Evolutionary conservation across 2,797 vertebrate genomes (phyloP).

Genomic region (Esox lucius): DNA sequence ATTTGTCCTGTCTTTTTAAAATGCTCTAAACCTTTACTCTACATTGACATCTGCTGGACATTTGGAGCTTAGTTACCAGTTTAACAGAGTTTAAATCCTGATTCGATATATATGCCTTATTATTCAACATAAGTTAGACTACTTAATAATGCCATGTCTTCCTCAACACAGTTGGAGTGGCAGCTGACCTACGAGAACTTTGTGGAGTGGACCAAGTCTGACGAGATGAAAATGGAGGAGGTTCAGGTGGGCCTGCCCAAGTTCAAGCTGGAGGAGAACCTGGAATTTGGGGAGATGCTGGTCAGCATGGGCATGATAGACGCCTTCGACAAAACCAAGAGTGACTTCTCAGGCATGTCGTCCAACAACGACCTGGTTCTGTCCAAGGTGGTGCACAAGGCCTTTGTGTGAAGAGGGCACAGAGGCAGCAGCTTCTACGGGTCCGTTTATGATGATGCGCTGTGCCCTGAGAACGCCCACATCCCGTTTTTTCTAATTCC

Average conservation of each 20-base stretch:
- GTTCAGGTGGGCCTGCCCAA: constrained; percentile 79
- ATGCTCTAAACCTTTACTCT: too few relatives aligned
- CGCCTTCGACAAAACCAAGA: constrained; percentile 65
- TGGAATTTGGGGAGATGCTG: constrained; percentile 79
- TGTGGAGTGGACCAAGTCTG: constrained; percentile 78
- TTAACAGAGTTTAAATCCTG: too few relatives aligned
- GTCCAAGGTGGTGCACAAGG: constrained; percentile 87
- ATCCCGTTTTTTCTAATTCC: too few relatives aligned
- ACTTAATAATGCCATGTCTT: too few relatives aligned
- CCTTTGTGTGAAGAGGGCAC: constrained; percentile 88
- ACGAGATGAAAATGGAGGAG: constrained; percentile 75
- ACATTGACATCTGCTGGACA: too few relatives aligned
- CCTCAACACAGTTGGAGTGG: constrained; percentile 78
- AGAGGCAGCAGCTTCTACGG: constrained; percentile 82
- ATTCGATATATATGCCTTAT: too few relatives aligned
- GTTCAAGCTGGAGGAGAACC: constrained; percentile 84
- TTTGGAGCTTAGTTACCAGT: too few relatives aligned
- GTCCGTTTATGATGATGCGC: too few relatives aligned
- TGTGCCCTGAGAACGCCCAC: too few relatives aligned
- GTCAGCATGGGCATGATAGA: constrained; percentile 85
- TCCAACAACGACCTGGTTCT: constrained; percentile 70
- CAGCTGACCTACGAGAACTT: constrained; percentile 81
- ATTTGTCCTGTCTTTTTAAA: too few relatives aligned
- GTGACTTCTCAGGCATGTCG: constrained; percentile 89
- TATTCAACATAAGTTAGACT: too few relatives aligned